These are phyloP conservation scores for Myotis davidii DNA, from an alignment of 2,113 vertebrate genomes.

Conservation along the genomic window DNA sequence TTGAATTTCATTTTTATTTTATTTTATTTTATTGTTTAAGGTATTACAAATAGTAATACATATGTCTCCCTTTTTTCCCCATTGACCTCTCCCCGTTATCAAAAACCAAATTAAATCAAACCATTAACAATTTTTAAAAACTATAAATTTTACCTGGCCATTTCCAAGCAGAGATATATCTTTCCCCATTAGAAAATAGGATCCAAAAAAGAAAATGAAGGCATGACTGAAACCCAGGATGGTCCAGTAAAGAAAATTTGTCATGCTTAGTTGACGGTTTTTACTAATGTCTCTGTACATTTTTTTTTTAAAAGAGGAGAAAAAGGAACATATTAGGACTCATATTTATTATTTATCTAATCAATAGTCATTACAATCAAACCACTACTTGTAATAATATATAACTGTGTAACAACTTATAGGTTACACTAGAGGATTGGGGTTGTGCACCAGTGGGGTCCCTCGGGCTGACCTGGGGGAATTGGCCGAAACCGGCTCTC, in stretches of 20 bases:
- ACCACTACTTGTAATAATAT: background rate
- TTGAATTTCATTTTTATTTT: constrained; percentile 41
- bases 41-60: too few species aligned
- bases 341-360: constrained; percentile 18
- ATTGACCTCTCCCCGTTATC: background rate
- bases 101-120: constrained; percentile 33
- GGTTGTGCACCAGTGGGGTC: too few species aligned
- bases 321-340: constrained; percentile 61
- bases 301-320: constrained; percentile 40
- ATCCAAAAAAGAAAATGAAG: constrained; percentile 98
- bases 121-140: constrained; percentile 53
- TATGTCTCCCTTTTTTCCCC: too few species aligned
- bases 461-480: too few species aligned
- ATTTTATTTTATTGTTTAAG: background rate
- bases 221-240: constrained; percentile 96
- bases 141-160: constrained; percentile 92
- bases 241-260: constrained; percentile 98
- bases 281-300: constrained; percentile 96
- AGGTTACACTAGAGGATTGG: background rate
- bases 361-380: constrained; percentile 15
- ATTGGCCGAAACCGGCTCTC: too few species aligned
- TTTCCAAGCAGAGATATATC: constrained; percentile 96
- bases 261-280: constrained; percentile 94
- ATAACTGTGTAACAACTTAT: background rate
- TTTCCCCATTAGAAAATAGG: constrained; percentile 95